Evolutionary conservation across 1,140 invertebrate genomes (phyloP).

Genomic region (Calycopis cecrops): DNA sequence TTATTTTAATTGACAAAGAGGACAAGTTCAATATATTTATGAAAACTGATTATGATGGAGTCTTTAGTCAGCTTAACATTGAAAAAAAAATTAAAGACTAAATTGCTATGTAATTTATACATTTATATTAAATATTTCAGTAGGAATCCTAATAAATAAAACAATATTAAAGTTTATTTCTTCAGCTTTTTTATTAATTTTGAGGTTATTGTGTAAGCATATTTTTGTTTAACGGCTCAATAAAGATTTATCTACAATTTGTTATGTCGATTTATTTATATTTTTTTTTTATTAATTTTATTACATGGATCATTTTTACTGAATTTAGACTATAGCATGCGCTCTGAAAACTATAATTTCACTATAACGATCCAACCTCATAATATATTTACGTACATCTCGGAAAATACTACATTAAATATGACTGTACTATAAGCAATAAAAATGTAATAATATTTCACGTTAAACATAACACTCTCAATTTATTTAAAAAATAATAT

Average conservation of each 20-base stretch:
- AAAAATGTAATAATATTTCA: no score
- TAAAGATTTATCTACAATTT: neutral
- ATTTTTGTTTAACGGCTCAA: no score
- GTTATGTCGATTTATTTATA: no score
- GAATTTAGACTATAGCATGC: no score
- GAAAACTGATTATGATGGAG: neutral
- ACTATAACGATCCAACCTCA: neutral
- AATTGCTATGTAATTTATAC: no score
- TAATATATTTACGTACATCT: neutral
- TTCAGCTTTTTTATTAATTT: neutral
- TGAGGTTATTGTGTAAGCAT: no score
- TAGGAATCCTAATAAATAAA: neutral
- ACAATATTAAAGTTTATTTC: neutral
- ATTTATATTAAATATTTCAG: neutral
- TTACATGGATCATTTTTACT: no score
- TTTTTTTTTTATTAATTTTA: no score
- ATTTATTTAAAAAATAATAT: no score
- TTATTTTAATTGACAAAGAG: conserved; percentile 22
- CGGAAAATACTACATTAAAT: neutral
- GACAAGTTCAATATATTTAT: conserved; percentile 5
- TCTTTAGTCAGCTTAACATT: neutral
- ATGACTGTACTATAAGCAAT: neutral
- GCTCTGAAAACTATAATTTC: neutral
- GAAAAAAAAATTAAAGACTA: neutral
- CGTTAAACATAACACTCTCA: no score